A percentile compares a stretch with the other conserved stretches of the same genome.
These are phyloP conservation scores for Vombatus ursinus DNA, from an alignment of 2,113 vertebrate species.

Conservation along the genomic window DNA sequence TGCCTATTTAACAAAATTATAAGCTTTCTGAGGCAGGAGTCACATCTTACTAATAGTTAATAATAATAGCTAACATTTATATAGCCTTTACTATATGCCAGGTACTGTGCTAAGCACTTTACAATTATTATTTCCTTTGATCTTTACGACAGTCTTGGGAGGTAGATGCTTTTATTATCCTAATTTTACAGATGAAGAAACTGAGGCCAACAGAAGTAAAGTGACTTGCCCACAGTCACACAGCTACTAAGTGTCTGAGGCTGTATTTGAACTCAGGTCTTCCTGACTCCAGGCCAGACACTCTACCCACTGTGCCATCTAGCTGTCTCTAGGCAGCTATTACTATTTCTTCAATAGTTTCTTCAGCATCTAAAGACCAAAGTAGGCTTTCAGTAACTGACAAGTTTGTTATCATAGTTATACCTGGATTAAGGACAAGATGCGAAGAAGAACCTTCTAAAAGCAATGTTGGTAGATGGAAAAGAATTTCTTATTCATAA, in stretches of 20 bases:
- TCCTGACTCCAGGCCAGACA: not conserved
- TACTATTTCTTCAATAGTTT: not conserved
- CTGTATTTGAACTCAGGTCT: too few species aligned
- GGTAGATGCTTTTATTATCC: not conserved
- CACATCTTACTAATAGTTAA: not conserved
- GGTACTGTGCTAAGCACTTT: not conserved
- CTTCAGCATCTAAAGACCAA: constrained; percentile 1
- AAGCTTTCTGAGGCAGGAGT: not conserved
- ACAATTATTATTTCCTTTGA: not conserved
- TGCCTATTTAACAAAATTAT: not conserved
- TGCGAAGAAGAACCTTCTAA: not conserved
- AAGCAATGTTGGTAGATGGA: constrained; percentile 23
- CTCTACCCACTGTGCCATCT: not conserved
- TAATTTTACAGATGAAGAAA: not conserved
- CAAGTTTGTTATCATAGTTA: too few species aligned
- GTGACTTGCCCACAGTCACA: not conserved
- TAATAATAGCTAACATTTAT: not conserved
- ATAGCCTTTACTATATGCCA: not conserved
- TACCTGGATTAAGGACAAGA: not conserved
- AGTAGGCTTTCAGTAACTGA: constrained; percentile 16
- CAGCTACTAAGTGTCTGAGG: not conserved
- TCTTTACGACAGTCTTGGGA: too few species aligned
- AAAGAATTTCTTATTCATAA: not conserved
- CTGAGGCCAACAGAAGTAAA: not conserved
- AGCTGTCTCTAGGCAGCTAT: not conserved